Percentiles rank a stretch among this genome's conserved stretches.
Conservation (phyloP, 2,113 vertebrate species). For the Dascyllus trimaculatus region DNA sequence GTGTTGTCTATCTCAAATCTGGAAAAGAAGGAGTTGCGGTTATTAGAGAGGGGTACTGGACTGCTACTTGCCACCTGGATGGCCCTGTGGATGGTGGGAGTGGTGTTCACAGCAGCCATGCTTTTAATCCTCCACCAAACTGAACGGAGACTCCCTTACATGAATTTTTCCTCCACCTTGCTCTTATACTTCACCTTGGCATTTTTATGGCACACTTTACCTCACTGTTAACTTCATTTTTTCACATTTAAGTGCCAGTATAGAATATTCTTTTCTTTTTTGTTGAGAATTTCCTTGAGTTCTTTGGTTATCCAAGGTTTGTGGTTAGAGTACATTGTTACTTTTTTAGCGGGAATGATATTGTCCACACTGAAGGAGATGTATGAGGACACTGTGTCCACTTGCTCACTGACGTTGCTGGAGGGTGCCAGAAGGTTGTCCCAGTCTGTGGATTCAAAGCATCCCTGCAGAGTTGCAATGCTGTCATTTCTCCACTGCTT, state of each 20-base stretch:
- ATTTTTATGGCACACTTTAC: not conserved
- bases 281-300: not conserved
- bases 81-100: not conserved
- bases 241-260: not conserved
- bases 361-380: conserved; percentile 14
- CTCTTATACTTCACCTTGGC: no score
- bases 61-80: not conserved
- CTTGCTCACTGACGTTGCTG: not conserved
- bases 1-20: no score
- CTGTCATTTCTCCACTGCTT: not conserved
- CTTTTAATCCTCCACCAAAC: not conserved
- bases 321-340: not conserved
- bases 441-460: conserved; percentile 10
- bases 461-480: not conserved
- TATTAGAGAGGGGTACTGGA: not conserved
- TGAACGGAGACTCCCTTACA: not conserved
- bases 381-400: not conserved
- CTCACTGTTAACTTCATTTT: not conserved
- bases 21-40: not conserved
- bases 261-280: conserved; percentile 1
- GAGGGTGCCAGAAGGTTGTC: not conserved
- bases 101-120: not conserved
- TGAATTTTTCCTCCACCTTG: no score
- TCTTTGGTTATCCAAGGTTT: conserved; percentile 9
- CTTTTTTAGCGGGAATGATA: not conserved